A percentile compares a stretch with the other conserved stretches of the same genome.
Conservation (phyloP, 2,113 vertebrate genomes). For the Ailurus styani region DNA sequence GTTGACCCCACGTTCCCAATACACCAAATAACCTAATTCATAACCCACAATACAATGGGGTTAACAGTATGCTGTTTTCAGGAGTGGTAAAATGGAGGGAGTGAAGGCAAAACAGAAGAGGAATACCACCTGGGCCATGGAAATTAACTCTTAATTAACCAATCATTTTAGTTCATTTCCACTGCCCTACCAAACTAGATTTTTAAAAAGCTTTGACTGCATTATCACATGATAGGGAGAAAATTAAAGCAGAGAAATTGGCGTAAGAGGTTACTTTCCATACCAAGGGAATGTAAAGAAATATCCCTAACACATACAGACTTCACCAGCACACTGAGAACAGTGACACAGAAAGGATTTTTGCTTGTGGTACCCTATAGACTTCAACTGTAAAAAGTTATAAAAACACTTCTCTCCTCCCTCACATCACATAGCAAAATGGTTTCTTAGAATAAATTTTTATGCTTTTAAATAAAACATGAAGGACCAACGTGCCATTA, state of each 20-base stretch:
- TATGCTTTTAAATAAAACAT: conserved; percentile 1
- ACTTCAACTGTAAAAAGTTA: not conserved
- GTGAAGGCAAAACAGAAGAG: not conserved
- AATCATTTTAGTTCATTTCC: not conserved
- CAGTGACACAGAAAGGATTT: not conserved
- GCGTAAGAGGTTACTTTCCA: not conserved
- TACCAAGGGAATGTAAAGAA: not conserved
- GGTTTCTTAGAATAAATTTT: conserved; percentile 23
- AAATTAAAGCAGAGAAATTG: not conserved
- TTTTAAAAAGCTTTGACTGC: not conserved
- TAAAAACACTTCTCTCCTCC: not conserved
- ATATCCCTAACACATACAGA: not conserved
- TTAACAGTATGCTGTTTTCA: not conserved
- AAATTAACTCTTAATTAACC: not conserved
- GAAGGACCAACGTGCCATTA: not conserved
- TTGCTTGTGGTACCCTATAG: not conserved
- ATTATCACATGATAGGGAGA: not conserved
- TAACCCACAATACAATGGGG: not conserved
- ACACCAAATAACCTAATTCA: not conserved
- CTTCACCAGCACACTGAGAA: not conserved
- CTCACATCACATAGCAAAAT: not conserved
- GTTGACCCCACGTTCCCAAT: not conserved
- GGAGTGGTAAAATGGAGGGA: not conserved
- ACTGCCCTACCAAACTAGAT: not conserved
- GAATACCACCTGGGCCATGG: not conserved